phyloP scores from a whole-genome alignment of 2,888 invertebrate species.

The Eurytoma adleriae region DNA sequence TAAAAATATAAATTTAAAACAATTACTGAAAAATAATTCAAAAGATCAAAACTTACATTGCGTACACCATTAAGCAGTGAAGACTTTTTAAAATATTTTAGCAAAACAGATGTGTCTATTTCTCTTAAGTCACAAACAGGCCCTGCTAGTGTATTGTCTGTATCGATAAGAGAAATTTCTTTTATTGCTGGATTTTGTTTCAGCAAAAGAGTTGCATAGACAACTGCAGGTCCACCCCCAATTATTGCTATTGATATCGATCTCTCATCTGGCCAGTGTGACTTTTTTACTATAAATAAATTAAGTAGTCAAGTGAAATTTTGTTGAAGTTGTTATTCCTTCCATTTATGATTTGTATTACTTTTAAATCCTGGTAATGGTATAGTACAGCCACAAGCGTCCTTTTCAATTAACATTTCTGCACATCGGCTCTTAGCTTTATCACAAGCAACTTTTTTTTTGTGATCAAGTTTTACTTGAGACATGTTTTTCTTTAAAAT shows the following conservation, averaged over 20 bases:
- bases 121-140: conserved; percentile 62
- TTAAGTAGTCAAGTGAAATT: not conserved
- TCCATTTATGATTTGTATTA: no score
- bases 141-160: conserved; percentile 59
- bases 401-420: conserved; percentile 4
- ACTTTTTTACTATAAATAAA: not conserved
- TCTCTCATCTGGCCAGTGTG: not conserved
- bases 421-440: not conserved
- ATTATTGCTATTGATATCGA: conserved; percentile 65
- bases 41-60: conserved; percentile 57
- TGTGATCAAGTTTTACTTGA: no score
- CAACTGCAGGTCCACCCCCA: conserved; percentile 66
- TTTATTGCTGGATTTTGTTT: conserved; percentile 69
- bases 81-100: conserved; percentile 64
- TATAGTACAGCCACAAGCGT: no score
- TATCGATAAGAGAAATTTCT: conserved; percentile 65
- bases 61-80: conserved; percentile 62
- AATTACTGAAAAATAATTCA: conserved; percentile 2
- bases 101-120: conserved; percentile 66
- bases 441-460: conserved; percentile 12
- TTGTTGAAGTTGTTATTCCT: not conserved
- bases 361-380: no score
- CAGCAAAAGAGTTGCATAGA: conserved; percentile 66
- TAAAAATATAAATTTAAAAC: not conserved
- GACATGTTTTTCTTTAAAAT: not conserved